Conservation (phyloP, 2,888 invertebrate species). For the Brachyptera risi region DNA sequence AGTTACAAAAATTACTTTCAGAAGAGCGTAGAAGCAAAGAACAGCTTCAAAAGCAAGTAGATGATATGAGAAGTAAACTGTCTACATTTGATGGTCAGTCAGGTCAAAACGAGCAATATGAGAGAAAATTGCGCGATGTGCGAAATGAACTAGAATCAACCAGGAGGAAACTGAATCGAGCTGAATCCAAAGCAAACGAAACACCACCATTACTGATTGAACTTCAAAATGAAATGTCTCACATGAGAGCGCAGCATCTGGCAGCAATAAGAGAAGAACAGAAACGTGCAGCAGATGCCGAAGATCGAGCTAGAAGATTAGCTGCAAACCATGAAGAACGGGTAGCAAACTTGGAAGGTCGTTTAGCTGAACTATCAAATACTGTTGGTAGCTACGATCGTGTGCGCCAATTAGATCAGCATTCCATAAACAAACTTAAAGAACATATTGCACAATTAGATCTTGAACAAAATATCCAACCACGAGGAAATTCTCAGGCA, state of each 20-base stretch:
- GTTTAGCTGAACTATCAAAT: constrained; percentile 72
- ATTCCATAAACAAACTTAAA: constrained; percentile 63
- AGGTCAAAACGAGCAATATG: constrained; percentile 36
- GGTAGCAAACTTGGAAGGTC: constrained; percentile 69
- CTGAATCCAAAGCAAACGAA: constrained; percentile 57
- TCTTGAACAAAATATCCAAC: constrained; percentile 13
- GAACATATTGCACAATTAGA: constrained; percentile 29
- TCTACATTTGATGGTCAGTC: constrained; percentile 39
- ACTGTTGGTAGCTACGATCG: constrained; percentile 75
- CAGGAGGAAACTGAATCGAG: constrained; percentile 59
- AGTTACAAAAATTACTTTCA: constrained; percentile 70
- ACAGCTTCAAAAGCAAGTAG: constrained; percentile 62
- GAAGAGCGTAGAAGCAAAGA: constrained; percentile 72
- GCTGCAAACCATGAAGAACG: constrained; percentile 70
- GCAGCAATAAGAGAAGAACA: constrained; percentile 23
- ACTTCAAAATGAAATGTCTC: constrained; percentile 67
- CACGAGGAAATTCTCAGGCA: neutral
- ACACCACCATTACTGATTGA: constrained; percentile 61
- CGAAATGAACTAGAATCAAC: constrained; percentile 61
- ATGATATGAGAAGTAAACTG: constrained; percentile 49
- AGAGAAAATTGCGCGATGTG: constrained; percentile 46
- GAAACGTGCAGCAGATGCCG: constrained; percentile 61
- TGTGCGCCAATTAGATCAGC: constrained; percentile 65
- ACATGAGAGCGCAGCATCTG: constrained; percentile 37
- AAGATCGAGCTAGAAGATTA: constrained; percentile 63